Conservation (phyloP, 37 sponge, comb jelly and placozoan species). For the Cliona cf. orientalis region DNA sequence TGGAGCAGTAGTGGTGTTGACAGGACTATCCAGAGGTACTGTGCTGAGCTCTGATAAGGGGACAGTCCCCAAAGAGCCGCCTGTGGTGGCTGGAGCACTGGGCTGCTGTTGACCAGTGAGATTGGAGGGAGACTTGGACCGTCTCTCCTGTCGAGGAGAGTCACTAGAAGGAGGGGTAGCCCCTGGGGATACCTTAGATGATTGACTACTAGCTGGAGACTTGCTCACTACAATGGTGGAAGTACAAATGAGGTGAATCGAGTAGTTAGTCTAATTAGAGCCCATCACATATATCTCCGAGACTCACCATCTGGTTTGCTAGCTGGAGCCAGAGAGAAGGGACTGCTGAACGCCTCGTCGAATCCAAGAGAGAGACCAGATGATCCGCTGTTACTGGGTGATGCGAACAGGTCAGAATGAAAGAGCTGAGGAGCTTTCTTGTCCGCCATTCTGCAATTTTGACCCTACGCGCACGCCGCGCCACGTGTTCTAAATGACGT, state of each 20-base stretch:
- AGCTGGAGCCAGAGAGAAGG: constrained; percentile 58
- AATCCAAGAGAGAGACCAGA: constrained; percentile 36
- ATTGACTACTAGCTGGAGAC: not conserved
- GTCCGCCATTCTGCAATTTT: not conserved
- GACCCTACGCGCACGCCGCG: no score
- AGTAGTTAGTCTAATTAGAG: no score
- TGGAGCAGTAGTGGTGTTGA: not conserved
- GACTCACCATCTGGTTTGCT: no score
- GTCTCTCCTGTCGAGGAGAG: not conserved
- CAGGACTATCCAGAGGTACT: constrained; percentile 64
- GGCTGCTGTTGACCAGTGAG: not conserved
- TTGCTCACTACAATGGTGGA: no score
- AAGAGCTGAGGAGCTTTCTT: constrained; percentile 46
- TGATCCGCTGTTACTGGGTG: constrained; percentile 14
- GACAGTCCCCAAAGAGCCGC: no score
- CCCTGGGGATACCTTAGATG: not conserved
- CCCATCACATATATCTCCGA: no score
- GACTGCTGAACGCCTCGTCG: constrained; percentile 42
- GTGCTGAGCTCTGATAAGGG: constrained; percentile 37
- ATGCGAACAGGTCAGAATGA: constrained; percentile 39
- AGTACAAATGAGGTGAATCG: no score
- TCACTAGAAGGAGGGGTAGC: constrained; percentile 1
- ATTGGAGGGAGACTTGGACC: not conserved
- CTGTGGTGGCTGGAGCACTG: not conserved
- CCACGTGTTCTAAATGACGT: no score